phyloP scores from a whole-genome alignment of 1,140 invertebrate species.

The Venustaconcha ellipsiformis region DNA sequence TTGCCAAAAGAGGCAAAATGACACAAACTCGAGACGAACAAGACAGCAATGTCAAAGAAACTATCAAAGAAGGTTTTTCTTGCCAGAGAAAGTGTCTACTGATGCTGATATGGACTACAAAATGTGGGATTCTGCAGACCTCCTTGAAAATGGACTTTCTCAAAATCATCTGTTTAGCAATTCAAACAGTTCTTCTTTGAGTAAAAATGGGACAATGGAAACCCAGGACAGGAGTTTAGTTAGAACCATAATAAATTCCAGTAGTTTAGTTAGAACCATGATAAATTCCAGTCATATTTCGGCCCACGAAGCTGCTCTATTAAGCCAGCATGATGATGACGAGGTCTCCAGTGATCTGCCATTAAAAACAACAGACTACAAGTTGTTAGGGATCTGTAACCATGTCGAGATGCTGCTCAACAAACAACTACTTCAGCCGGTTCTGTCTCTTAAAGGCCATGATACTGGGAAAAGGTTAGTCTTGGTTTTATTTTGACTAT shows the following conservation, averaged over 20 bases:
- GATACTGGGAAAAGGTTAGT: conserved; percentile 32
- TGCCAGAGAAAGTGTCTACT: background rate
- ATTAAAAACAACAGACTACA: conserved; percentile 42
- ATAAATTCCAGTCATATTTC: conserved; percentile 3
- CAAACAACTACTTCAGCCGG: conserved; percentile 57
- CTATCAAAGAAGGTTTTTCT: conserved; percentile 1
- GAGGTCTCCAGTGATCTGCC: background rate
- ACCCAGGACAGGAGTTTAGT: conserved; percentile 2
- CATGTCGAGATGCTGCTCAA: conserved; percentile 60
- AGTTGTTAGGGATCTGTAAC: conserved; percentile 56
- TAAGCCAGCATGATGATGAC: conserved; percentile 7
- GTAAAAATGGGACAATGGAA: background rate
- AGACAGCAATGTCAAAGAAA: conserved; percentile 6
- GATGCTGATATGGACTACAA: conserved; percentile 8
- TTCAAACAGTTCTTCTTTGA: conserved; percentile 26
- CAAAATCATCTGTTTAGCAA: conserved; percentile 32
- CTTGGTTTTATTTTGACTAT: no score
- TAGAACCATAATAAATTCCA: background rate
- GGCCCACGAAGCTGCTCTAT: conserved; percentile 11
- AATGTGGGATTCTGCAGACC: conserved; percentile 32
- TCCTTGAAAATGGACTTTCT: conserved; percentile 45
- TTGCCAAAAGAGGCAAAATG: background rate
- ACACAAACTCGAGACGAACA: background rate
- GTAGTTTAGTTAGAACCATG: conserved; percentile 4
- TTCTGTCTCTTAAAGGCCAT: conserved; percentile 38